phyloP scores from a whole-genome alignment of 2,113 vertebrate species.

The Poicephalus meyeri region DNA sequence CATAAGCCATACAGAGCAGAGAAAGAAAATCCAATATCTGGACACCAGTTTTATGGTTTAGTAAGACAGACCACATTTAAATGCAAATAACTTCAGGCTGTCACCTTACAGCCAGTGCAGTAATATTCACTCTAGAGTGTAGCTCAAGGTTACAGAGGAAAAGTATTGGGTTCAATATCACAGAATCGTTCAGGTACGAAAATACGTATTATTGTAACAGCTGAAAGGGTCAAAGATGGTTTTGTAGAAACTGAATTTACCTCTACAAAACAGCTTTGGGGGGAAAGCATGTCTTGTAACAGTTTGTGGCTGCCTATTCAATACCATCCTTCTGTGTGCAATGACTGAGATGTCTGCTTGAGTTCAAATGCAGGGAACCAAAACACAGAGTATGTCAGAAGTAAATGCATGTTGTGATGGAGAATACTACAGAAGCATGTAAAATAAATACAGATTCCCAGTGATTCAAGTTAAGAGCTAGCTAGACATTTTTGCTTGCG shows the following conservation, averaged over 20 bases:
- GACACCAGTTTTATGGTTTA: background rate
- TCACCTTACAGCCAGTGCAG: background rate
- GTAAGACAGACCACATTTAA: background rate
- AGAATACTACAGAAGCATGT: background rate
- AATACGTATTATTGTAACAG: background rate
- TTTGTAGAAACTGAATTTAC: background rate
- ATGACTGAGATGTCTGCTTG: background rate
- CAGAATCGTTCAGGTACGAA: background rate
- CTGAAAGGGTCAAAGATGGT: background rate
- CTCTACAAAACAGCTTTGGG: background rate
- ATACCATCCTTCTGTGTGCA: background rate
- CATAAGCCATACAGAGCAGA: background rate
- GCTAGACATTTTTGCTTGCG: background rate
- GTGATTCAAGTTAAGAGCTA: background rate
- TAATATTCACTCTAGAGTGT: background rate
- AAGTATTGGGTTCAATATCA: background rate
- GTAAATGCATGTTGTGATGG: background rate
- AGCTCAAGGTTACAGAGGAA: background rate
- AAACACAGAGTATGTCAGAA: background rate
- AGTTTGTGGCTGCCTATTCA: background rate
- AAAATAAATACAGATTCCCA: background rate
- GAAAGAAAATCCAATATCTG: background rate
- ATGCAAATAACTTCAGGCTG: background rate
- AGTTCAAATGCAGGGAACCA: background rate
- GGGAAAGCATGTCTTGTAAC: accelerated